These are phyloP conservation scores for Nannospalax galili DNA, from an alignment of 2,113 vertebrate genomes.

Conservation along the genomic window DNA sequence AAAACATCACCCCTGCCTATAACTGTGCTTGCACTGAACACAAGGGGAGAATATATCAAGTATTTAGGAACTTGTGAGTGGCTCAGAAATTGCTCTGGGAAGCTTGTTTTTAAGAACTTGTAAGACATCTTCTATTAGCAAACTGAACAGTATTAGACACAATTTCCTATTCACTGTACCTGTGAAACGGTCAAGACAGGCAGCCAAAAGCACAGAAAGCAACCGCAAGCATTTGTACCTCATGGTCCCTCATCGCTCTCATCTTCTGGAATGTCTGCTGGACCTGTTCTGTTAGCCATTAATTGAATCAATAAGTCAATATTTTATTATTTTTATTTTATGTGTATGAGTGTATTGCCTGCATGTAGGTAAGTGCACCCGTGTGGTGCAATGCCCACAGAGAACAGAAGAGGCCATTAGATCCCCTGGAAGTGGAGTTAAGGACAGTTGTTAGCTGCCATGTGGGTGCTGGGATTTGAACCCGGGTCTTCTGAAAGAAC, in stretches of 20 bases:
- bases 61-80: constrained; percentile 19
- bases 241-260: not conserved
- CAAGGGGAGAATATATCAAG: not conserved
- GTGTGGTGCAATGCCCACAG: no score
- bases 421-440: no score
- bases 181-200: not conserved
- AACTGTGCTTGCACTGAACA: not conserved
- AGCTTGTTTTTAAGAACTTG: not conserved
- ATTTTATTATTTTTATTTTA: no score
- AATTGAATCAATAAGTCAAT: not conserved
- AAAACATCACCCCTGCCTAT: not conserved
- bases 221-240: not conserved
- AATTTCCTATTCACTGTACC: not conserved
- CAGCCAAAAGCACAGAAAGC: not conserved
- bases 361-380: no score
- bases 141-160: not conserved
- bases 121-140: not conserved
- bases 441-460: no score
- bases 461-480: no score
- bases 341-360: no score
- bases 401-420: no score
- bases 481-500: no score
- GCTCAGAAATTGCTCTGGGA: not conserved
- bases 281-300: not conserved
- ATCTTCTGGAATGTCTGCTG: not conserved